A percentile compares a stretch with the other conserved stretches of the same genome.
Evolutionary conservation across 2,113 vertebrate genomes (phyloP).

Genomic region (Xiphias gladius): DNA sequence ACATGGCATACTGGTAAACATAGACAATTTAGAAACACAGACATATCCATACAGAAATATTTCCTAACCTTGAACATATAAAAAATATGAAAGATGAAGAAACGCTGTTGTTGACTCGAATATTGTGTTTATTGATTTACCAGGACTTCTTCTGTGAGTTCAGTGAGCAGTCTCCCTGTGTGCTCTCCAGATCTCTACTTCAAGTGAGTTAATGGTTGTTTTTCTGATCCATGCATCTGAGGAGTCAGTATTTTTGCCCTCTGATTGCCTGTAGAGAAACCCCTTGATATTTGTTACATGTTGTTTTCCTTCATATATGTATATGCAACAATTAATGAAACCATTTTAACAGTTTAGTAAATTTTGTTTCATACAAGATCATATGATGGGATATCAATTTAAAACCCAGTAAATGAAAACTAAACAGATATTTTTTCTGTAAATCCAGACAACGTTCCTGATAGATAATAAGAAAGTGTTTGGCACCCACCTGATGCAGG

Average conservation of each 20-base stretch:
- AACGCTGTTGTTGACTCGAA: neutral
- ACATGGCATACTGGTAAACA: slow-evolving; percentile 95
- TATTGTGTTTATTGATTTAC: slow-evolving; percentile 10
- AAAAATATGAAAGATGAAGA: neutral
- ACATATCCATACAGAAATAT: neutral
- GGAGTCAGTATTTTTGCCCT: neutral
- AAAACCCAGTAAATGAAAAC: neutral
- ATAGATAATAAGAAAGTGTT: slow-evolving; percentile 99
- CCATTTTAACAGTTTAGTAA: neutral
- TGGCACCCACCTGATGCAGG: slow-evolving; percentile 98
- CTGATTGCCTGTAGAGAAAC: too few species aligned
- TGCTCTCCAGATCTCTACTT: slow-evolving; percentile 96
- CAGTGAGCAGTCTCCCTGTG: slow-evolving; percentile 98
- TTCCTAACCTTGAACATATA: neutral
- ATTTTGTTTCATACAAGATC: neutral
- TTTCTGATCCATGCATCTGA: too few species aligned
- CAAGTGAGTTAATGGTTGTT: slow-evolving; percentile 85
- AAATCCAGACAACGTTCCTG: slow-evolving; percentile 93
- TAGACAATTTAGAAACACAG: neutral
- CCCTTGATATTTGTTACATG: neutral
- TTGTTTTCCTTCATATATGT: neutral
- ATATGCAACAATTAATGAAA: neutral
- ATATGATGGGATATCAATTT: neutral
- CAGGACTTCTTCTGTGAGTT: slow-evolving; percentile 99
- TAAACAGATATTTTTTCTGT: slow-evolving; percentile 31